Conservation (phyloP, 2,113 vertebrate genomes). For the Platichthys stellatus region DNA sequence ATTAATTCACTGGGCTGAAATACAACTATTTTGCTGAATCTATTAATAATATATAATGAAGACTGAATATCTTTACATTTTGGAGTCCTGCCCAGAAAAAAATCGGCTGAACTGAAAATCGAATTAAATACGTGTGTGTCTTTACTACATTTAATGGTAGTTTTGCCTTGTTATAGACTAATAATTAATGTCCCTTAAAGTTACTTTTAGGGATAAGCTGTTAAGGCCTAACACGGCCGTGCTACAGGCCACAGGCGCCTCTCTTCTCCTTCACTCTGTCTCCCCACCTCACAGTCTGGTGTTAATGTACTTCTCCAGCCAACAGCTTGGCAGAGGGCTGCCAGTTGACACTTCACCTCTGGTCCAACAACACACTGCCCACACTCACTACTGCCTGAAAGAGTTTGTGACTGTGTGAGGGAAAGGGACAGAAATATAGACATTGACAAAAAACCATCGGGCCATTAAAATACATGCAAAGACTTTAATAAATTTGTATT, state of each 20-base stretch:
- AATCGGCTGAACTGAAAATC: background rate
- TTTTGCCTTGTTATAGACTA: background rate
- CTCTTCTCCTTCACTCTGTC: slow-evolving; percentile 54
- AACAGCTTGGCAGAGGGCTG: slow-evolving; percentile 69
- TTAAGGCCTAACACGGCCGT: slow-evolving; percentile 51
- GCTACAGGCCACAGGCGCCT: slow-evolving; percentile 72
- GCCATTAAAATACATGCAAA: too few species aligned
- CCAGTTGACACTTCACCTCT: slow-evolving; percentile 73
- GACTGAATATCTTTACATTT: background rate
- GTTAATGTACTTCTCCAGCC: slow-evolving; percentile 78
- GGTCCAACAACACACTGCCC: slow-evolving; percentile 68
- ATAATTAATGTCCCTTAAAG: slow-evolving; percentile 52
- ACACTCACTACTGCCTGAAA: slow-evolving; percentile 54
- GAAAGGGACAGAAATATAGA: slow-evolving; percentile 1
- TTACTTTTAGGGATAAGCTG: slow-evolving; percentile 51
- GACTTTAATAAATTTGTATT: too few species aligned
- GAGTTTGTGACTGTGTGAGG: slow-evolving; percentile 21
- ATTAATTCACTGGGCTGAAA: too few species aligned
- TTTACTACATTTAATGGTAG: background rate
- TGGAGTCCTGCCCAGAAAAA: background rate
- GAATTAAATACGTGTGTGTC: background rate
- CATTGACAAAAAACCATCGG: background rate
- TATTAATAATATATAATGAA: background rate
- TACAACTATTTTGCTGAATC: too few species aligned
- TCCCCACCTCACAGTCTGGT: slow-evolving; percentile 61